Conservation (phyloP, 1,140 invertebrate species). For the Trichomalopsis sarcophagae region DNA sequence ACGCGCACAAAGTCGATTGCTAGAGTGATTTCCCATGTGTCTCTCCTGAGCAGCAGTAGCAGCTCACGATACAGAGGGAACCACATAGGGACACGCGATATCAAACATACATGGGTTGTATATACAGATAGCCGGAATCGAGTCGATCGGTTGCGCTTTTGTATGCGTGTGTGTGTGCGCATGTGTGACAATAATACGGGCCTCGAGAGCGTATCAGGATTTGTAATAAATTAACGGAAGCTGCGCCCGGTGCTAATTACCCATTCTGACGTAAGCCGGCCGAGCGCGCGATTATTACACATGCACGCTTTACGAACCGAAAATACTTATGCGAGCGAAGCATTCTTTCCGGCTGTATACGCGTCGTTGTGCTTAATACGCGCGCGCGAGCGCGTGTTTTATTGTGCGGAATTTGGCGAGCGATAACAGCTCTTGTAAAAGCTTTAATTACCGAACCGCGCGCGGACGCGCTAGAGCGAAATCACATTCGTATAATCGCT, state of each 20-base stretch:
- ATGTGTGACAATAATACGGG: no score
- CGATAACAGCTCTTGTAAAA: constrained; percentile 31
- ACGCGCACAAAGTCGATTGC: not conserved
- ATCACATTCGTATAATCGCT: constrained; percentile 43
- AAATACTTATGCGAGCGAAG: constrained; percentile 1
- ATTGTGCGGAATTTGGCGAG: not conserved
- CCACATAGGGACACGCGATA: not conserved
- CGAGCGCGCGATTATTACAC: not conserved
- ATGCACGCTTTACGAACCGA: not conserved
- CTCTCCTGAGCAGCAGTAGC: not conserved
- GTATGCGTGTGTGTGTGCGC: not conserved
- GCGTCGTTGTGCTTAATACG: not conserved
- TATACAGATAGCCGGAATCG: not conserved
- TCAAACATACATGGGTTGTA: not conserved
- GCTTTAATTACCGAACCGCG: constrained; percentile 12
- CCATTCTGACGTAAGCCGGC: not conserved
- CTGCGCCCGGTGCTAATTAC: constrained; percentile 6
- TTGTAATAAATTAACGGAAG: constrained; percentile 18
- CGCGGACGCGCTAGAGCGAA: not conserved
- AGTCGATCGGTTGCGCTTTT: constrained; percentile 3
- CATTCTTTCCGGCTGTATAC: not conserved
- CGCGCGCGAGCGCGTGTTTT: not conserved
- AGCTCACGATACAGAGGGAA: not conserved
- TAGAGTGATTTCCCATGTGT: constrained; percentile 39
- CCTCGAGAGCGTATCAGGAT: not conserved